These are phyloP conservation scores for Channa striata DNA, from an alignment of 2,797 vertebrate genomes.

Conservation along the genomic window DNA sequence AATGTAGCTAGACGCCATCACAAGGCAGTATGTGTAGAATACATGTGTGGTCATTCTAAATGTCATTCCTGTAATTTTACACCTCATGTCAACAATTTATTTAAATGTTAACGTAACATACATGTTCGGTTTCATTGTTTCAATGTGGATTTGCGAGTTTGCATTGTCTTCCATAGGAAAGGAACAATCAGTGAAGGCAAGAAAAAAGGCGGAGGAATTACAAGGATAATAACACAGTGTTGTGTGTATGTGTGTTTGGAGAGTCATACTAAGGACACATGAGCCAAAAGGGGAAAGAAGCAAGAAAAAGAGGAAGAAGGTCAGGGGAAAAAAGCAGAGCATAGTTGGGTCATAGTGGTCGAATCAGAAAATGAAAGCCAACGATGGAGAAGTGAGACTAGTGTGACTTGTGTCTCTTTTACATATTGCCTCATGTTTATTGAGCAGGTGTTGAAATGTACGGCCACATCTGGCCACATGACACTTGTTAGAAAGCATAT, in stretches of 20 bases:
- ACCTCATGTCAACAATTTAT: conserved; percentile 1
- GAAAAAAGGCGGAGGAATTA: conserved; percentile 27
- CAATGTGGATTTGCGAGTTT: conserved; percentile 48
- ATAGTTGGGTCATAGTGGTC: neutral
- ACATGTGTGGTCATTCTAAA: neutral
- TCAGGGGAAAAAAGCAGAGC: neutral
- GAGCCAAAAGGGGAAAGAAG: neutral
- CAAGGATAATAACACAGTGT: conserved; percentile 18
- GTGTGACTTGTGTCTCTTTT: neutral
- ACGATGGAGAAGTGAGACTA: conserved; percentile 14
- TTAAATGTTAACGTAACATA: conserved; percentile 36
- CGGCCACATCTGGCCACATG: neutral
- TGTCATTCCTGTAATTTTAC: neutral
- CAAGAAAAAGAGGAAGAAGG: conserved; percentile 8
- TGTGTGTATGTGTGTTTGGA: conserved; percentile 31
- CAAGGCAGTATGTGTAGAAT: neutral
- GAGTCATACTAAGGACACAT: neutral
- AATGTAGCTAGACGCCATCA: neutral
- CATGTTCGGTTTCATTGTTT: conserved; percentile 33
- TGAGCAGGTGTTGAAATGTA: neutral
- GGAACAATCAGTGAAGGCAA: conserved; percentile 27
- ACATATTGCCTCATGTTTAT: conserved; percentile 3
- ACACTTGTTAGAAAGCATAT: too few species aligned
- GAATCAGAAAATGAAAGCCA: conserved; percentile 12
- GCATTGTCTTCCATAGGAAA: conserved; percentile 35